Evolutionary conservation across 2,797 vertebrate genomes (phyloP), one percentile per base, ranked within the genome.

Genomic region (Spizella passerina): DNA sequence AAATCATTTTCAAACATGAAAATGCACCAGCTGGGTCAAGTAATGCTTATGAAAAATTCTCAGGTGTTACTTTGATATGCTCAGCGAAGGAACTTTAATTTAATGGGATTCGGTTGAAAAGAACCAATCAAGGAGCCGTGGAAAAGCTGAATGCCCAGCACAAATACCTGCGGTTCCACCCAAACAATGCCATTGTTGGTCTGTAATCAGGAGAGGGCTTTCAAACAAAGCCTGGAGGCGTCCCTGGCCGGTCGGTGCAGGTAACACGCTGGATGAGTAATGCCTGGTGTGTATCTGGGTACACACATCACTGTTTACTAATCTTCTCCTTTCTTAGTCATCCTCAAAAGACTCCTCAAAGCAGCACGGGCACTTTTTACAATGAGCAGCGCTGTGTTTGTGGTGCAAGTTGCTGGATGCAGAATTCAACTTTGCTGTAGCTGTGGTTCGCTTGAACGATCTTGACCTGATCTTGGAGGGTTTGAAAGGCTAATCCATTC

Each of bases 401-500:
- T 5, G 13, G 14, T 76, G 34, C 63, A 60, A 44, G 73, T 91
- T 76, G 89, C 60, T 17, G 20, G 52, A 85, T 73, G 55, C n/a
- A 47, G 73, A 79, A 60, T 91, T 60, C 86, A 61, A 68, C 91
- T 68, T 86, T 26, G 49, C 76, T 69, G 81, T 82, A 76, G 71
- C 68, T 66, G 70, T 77, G 83, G 91, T 69, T 95, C 1, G 26
- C 91, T 63, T 41, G 78, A 49, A 57, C 21, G 86, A 95, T 88
- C 94, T 90, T 69, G 82, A 89, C 94, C 81, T 86, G 93, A 94
- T 96, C 79, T 56, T 55, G 86, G 84, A 88, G 66, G 76, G 64
- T 95, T 82, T 94, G 90, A 88, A 95, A 96, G 93, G 88, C 90
- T 97, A 96, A 97, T 96, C 91, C 19, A 23, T 91, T 97, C 84